phyloP scores from a whole-genome alignment of 1,140 invertebrate species.

The Papilio machaon region DNA sequence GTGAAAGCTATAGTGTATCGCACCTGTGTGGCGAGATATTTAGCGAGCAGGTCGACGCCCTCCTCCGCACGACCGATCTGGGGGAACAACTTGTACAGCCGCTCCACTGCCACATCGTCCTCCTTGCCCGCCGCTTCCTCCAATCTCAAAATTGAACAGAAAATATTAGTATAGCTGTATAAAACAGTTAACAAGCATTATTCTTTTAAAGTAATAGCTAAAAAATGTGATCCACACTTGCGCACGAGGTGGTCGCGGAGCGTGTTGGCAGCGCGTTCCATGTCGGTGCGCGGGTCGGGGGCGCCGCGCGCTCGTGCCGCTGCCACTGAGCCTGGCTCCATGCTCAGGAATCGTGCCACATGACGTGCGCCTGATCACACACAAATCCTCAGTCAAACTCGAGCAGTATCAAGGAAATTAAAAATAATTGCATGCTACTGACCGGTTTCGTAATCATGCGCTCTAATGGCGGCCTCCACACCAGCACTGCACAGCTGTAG shows the following conservation, averaged over 20 bases:
- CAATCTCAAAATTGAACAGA: slow-evolving; percentile 78
- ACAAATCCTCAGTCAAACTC: background rate
- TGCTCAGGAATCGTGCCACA: slow-evolving; percentile 96
- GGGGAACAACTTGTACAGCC: slow-evolving; percentile 99
- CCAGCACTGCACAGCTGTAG: slow-evolving; percentile 97
- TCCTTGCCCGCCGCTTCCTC: slow-evolving; percentile 95
- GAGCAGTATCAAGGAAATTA: background rate
- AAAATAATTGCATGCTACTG: slow-evolving; percentile 15
- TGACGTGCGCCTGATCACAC: slow-evolving; percentile 89
- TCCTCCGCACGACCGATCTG: slow-evolving; percentile 95
- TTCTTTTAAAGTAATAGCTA: background rate
- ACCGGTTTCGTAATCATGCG: slow-evolving; percentile 95
- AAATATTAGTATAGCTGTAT: background rate
- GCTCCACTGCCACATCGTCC: slow-evolving; percentile 96
- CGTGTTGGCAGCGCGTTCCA: slow-evolving; percentile 93
- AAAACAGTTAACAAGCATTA: background rate
- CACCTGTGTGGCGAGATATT: slow-evolving; percentile 93
- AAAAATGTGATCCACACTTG: slow-evolving; percentile 51
- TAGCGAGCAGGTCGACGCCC: slow-evolving; percentile 95
- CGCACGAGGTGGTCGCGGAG: slow-evolving; percentile 81
- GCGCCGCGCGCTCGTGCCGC: slow-evolving; percentile 89
- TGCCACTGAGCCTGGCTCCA: slow-evolving; percentile 95
- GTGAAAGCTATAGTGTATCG: too few species aligned
- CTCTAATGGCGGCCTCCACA: slow-evolving; percentile 94
- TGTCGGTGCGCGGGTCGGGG: slow-evolving; percentile 84